Evolutionary conservation across 2,797 vertebrate genomes (phyloP), one percentile per base, ranked within the genome.

Genomic region (Galaxias olidus): DNA sequence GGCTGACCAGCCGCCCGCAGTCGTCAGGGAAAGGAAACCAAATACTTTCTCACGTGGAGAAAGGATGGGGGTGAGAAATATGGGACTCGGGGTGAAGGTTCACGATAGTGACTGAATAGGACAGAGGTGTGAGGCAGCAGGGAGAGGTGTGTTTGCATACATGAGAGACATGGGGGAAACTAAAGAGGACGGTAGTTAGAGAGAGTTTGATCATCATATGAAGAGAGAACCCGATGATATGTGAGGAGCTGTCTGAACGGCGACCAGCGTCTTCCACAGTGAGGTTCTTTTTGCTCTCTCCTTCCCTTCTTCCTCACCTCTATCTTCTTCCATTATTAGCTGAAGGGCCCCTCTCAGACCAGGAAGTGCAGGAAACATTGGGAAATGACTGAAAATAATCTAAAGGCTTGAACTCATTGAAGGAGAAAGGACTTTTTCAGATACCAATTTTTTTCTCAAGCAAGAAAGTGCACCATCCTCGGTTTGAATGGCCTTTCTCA

Each of bases 341-440:
- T 59, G 50, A 68, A 66, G 74, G 67, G 66, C 69, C 72, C 41
- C 74, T 72, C 65, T 65, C 61, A 77, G 49, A 63, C 66, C 67
- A 71, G 67, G 72, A 77, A 82, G 76, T 53, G 65, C 72, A 74
- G 54, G 61, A 76, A 65, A 66, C 43, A 42, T 58, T 69, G 69
- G 66, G 59, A 65, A 74, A 73, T 61, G 19, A 75, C 49, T 18
- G 56, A 61, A 74, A 78, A 74, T 65, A 76, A 66, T 68, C 55
- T 64, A 71, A 61, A 43, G 61, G 43, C 47, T 54, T 61, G 58
- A 65, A n/a, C 9, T 53, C 18, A 46, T 46, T 50, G 66, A 50
- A 59, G 61, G 9, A 71, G 68, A 67, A 75, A 68, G 59, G 58
- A 61, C 48, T 59, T 73, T 74, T 72, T 76, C 65, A 69, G 69